Percentiles rank a stretch among this genome's conserved stretches.
Conservation (phyloP, 2,113 vertebrate genomes). For the Cyphomyrus plagiostoma region DNA sequence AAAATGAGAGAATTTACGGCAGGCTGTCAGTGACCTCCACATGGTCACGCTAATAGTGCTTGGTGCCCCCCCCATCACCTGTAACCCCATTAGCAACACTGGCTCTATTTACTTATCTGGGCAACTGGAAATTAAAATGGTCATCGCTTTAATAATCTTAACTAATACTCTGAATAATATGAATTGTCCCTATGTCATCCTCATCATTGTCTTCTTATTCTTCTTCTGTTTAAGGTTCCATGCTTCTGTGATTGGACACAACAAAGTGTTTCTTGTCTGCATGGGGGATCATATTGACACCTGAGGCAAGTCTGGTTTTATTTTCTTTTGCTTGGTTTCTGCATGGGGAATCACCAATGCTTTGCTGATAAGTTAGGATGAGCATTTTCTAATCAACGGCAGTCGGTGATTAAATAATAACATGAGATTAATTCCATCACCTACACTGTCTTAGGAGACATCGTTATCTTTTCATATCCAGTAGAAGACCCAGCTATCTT, state of each 20-base stretch:
- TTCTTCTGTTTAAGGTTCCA: neutral
- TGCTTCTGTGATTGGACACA: neutral
- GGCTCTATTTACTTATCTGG: neutral
- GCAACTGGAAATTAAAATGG: too few relatives aligned
- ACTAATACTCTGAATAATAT: neutral
- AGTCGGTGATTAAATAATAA: neutral
- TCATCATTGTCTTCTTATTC: neutral
- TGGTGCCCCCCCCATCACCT: neutral
- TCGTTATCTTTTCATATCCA: neutral
- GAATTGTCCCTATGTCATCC: neutral
- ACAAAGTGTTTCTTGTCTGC: neutral
- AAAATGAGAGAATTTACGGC: neutral
- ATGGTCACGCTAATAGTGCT: neutral
- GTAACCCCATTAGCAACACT: neutral
- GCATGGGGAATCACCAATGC: neutral
- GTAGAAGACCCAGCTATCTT: neutral
- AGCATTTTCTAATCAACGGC: neutral
- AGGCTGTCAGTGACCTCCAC: neutral
- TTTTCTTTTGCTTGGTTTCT: neutral
- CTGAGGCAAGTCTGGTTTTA: neutral
- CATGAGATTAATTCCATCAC: neutral
- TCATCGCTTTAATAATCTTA: neutral
- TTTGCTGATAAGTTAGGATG: neutral
- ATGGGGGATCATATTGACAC: neutral
- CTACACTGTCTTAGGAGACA: neutral